A percentile compares a stretch with the other conserved stretches of the same genome.
Evolutionary conservation across 2,888 invertebrate genomes (phyloP).

Genomic region (Lucinisca nassula): DNA sequence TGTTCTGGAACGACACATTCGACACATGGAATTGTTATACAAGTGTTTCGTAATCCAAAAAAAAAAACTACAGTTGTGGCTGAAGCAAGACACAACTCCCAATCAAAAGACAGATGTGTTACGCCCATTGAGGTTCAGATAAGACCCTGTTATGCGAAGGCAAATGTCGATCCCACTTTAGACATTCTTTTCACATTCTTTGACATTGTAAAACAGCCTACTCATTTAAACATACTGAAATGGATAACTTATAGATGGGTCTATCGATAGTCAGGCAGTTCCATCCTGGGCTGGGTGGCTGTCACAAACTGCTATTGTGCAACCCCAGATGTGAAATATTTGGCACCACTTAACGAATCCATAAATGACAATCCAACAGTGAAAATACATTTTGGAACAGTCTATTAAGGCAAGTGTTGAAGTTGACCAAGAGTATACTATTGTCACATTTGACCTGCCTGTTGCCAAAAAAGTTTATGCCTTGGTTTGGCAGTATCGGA

Average conservation of each 20-base stretch:
- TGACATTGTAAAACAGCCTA: background rate
- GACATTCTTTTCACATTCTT: background rate
- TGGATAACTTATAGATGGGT: background rate
- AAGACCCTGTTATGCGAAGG: slow-evolving; percentile 29
- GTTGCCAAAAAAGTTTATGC: slow-evolving; percentile 49
- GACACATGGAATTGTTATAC: background rate
- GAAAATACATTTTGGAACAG: slow-evolving; percentile 44
- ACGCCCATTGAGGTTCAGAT: background rate
- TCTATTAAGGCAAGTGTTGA: slow-evolving; percentile 40
- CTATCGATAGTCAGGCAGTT: background rate
- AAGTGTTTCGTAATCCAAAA: no score
- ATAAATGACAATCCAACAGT: slow-evolving; percentile 33
- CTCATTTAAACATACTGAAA: background rate
- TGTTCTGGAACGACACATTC: background rate
- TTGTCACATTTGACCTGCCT: slow-evolving; percentile 64
- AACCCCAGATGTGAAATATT: background rate
- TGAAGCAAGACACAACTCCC: no score
- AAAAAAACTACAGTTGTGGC: no score
- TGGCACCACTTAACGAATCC: background rate
- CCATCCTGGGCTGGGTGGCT: background rate
- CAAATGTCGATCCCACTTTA: slow-evolving; percentile 22
- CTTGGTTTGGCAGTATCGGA: slow-evolving; percentile 54
- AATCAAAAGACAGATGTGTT: background rate
- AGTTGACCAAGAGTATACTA: slow-evolving; percentile 50
- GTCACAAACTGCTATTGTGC: background rate